phyloP scores from a whole-genome alignment of 2,797 vertebrate species.

The Melanotaenia pygmaea region DNA sequence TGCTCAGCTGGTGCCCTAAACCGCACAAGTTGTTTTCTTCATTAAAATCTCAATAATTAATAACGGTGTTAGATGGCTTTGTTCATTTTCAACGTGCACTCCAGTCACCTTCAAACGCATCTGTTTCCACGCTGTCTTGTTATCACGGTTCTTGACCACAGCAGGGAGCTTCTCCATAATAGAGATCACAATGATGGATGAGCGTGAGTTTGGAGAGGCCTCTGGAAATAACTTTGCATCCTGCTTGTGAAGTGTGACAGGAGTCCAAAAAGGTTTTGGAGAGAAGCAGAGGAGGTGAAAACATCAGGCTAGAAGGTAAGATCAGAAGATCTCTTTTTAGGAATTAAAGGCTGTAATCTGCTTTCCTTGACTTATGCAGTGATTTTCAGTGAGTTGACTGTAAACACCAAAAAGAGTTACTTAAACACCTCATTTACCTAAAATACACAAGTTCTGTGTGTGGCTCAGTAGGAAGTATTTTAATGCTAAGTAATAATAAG shows the following conservation, averaged over 20 bases:
- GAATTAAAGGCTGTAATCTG: conserved; percentile 7
- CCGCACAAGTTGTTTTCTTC: conserved; percentile 29
- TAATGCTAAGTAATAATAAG: conserved; percentile 31
- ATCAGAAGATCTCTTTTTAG: conserved; percentile 38
- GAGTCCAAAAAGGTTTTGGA: conserved; percentile 49
- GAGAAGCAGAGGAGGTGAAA: conserved; percentile 59
- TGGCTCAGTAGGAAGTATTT: conserved; percentile 38
- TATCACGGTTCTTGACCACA: conserved; percentile 71
- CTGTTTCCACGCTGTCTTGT: conserved; percentile 78
- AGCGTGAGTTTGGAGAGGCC: conserved; percentile 64
- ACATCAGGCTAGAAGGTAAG: conserved; percentile 40
- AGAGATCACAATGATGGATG: conserved; percentile 80
- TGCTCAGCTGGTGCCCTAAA: conserved; percentile 10
- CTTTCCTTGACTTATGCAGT: background rate
- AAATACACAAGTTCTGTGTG: conserved; percentile 7
- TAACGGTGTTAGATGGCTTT: conserved; percentile 54
- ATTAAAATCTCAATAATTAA: conserved; percentile 31
- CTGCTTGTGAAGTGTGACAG: conserved; percentile 55
- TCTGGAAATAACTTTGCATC: conserved; percentile 68
- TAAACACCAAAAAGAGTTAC: conserved; percentile 14
- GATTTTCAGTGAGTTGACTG: conserved; percentile 5
- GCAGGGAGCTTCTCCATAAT: conserved; percentile 65
- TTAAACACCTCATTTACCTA: conserved; percentile 17
- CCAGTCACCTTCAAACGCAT: conserved; percentile 67
- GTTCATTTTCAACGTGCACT: conserved; percentile 35